Evolutionary conservation across 1,140 invertebrate species (phyloP), one percentile per base, ranked within the genome.

Genomic region (Danaus melanippus): DNA sequence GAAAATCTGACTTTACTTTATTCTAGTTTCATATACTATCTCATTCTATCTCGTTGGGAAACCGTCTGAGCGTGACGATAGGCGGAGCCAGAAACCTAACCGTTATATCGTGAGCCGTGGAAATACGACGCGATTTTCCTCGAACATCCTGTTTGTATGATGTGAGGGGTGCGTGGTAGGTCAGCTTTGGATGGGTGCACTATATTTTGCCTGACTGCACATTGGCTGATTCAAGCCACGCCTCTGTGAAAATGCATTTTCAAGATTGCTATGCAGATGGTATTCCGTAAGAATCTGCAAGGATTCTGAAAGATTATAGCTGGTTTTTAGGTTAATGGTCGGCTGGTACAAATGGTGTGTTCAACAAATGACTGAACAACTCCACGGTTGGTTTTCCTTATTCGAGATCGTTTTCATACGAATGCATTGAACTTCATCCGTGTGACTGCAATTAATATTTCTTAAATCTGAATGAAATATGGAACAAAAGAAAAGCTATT

Each of bases 121-220:
- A 74, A 76, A 73, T 74, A 61, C 70, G 65, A 62, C 58, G 44
- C 46, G 21, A 52, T 41, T 56, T 69, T 70, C 73, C 65, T 65
- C 50, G 55, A 52, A 49, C 48, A 58, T 66, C 67, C 57, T 52
- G 70, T 64, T 66, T 57, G 12, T 53, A 51, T 67, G 52, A 54
- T 43, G 21, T 42, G 17, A 42, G 66, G 56, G 70, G 50, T 50
- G 56, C 44, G 60, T 50, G 69, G 71, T 1, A 69, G 77, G 41
- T 64, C 74, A 41, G 8, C 8, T n/a, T 12, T 42, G 9, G 53
- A n/a, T 84, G 74, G 77, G 50, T 79, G 74, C 69, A 71, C 80
- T 84, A 86, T 72, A 86, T 81, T 84, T 81, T 80, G 83, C 77
- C 74, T 86, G 76, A 84, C 12, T 86, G 83, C 75, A 84, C 80